Evolutionary conservation across 2,888 invertebrate species (phyloP).

Genomic region (Hirtodrosophila confusa): DNA sequence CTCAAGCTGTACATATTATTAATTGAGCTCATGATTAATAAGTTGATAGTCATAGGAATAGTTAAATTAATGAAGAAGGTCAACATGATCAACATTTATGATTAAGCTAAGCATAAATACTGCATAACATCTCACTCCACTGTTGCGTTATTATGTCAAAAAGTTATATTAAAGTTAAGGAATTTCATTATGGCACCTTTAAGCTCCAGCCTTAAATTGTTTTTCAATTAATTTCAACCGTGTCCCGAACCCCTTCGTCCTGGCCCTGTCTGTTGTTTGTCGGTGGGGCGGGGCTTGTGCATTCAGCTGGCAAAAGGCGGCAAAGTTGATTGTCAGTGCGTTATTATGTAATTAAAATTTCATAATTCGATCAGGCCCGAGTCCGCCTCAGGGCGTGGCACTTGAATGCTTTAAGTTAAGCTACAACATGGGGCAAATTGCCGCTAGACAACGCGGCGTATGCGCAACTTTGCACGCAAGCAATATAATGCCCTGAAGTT

Average conservation of each 20-base stretch:
- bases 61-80: no score
- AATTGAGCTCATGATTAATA: no score
- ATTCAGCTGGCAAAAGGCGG: constrained; percentile 31
- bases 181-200: constrained; percentile 8
- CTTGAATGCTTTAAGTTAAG: neutral
- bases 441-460: constrained; percentile 33
- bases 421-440: neutral
- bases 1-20: no score
- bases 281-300: constrained; percentile 22
- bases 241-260: no score
- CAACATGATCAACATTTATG: no score
- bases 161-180: constrained; percentile 3
- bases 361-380: constrained; percentile 57
- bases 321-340: constrained; percentile 35
- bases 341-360: constrained; percentile 61
- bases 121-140: no score
- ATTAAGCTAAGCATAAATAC: no score
- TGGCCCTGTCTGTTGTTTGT: neutral
- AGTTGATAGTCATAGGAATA: no score
- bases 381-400: constrained; percentile 14
- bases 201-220: constrained; percentile 27
- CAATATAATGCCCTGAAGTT: constrained; percentile 1
- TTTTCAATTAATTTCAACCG: constrained; percentile 9
- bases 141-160: constrained; percentile 17
- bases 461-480: constrained; percentile 28